Evolutionary conservation across 2,797 vertebrate species (phyloP), one percentile per base, ranked within the genome.

Genomic region (Lithobates sylvaticus): DNA sequence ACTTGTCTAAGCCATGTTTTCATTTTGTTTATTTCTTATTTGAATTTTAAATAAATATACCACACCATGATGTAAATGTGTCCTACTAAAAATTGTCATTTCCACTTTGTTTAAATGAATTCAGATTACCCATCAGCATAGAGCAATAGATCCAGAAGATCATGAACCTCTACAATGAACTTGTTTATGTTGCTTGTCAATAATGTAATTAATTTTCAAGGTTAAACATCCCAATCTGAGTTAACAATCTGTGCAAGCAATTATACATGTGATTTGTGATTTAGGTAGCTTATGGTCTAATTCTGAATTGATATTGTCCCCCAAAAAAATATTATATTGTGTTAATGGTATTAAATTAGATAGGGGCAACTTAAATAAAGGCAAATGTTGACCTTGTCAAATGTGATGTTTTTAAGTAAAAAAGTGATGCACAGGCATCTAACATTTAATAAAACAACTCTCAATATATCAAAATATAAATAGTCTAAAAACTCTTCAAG

Each of bases 221-320:
- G 54, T 78, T 78, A 67, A 78, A 68, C 61, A 68, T 29, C 39
- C 42, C 36, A 79, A 32, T 67, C 58, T 67, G 34, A 78, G 76
- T 78, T 79, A 69, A 79, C 77, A 79, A 69, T 68, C 44, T 79
- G 61, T 69, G 65, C 27, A 79, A 29, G 26, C 39, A 69, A 69
- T 69, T 68, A 79, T 9, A 16, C 13, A 18, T 26, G n/a, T 50
- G 16, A 42, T 27, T 13, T 47, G 36, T 44, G 27, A 7, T 18
- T 42, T 42, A 44, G 12, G 10, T 27, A 78, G 4, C 9, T 26
- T 78, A 29, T 54, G 12, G 39, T 2, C 9, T 47, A 15, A 15
- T 13, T 47, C 44, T 47, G 44, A 47, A 47, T 15, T 47, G 12
- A 47, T 47, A 15, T 47, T 47, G 12, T 13, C 13, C 44, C n/a